Evolutionary conservation across 2,113 vertebrate species (phyloP).

Genomic region (Dolichallabes microphthalmus): DNA sequence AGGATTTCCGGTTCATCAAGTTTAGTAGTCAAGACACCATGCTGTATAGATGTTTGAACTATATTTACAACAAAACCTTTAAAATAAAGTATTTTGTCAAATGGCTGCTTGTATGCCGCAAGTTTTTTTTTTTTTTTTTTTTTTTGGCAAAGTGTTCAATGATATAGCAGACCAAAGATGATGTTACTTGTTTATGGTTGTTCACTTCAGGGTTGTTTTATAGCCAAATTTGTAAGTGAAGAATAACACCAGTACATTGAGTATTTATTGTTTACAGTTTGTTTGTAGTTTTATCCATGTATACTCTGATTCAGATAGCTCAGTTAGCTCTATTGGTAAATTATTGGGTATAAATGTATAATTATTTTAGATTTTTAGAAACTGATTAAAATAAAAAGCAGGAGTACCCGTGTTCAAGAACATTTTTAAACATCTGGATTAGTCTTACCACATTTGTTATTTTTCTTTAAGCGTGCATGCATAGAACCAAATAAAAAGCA

Average conservation of each 20-base stretch:
- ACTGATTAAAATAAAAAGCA: background rate
- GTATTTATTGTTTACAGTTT: background rate
- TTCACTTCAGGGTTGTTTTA: background rate
- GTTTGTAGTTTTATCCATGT: background rate
- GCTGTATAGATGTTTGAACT: background rate
- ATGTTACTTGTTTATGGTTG: conserved; percentile 4
- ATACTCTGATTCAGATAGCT: background rate
- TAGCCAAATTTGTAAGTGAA: background rate
- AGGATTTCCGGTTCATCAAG: background rate
- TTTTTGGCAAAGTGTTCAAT: background rate
- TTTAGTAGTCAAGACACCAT: background rate
- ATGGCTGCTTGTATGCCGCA: background rate
- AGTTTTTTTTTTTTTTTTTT: background rate
- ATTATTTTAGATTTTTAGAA: background rate
- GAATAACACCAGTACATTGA: background rate
- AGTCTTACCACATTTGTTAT: background rate
- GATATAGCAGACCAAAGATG: conserved; percentile 22
- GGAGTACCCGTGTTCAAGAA: background rate
- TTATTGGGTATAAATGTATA: background rate
- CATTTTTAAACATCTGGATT: background rate
- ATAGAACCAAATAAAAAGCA: background rate
- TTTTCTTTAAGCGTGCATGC: background rate
- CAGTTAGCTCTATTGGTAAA: background rate
- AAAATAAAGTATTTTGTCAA: background rate
- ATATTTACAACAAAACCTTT: background rate